Evolutionary conservation across 2,113 vertebrate species (phyloP).

Genomic region (Octodon degus): DNA sequence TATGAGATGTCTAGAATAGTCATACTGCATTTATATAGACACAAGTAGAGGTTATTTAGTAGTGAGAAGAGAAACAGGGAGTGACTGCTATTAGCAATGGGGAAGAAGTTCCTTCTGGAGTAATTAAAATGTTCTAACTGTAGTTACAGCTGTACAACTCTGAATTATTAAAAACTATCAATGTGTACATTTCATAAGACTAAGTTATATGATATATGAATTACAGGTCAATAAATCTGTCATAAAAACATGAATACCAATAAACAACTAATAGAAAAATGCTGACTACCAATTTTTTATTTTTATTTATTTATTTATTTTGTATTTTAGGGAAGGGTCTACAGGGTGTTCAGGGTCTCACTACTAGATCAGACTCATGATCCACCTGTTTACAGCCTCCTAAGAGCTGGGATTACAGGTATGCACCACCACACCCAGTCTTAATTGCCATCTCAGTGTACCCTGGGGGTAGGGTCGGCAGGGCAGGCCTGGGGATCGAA

Average conservation of each 20-base stretch:
- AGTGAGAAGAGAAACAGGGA: neutral
- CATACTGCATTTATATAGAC: neutral
- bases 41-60: neutral
- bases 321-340: no score
- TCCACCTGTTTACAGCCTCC: no score
- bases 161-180: slow-evolving; percentile 7
- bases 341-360: no score
- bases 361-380: no score
- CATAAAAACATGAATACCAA: neutral
- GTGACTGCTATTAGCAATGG: neutral
- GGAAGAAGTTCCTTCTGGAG: neutral
- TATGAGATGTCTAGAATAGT: neutral
- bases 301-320: neutral
- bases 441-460: no score
- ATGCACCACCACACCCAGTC: no score
- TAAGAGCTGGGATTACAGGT: no score
- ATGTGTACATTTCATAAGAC: neutral
- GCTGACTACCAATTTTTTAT: neutral
- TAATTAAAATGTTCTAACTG: neutral
- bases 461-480: no score
- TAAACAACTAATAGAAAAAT: slow-evolving; percentile 17
- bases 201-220: neutral
- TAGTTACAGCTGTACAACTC: neutral
- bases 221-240: neutral
- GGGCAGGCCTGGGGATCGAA: no score